Evolutionary conservation across 2,113 vertebrate genomes (phyloP).

Genomic region (Jaculus jaculus): DNA sequence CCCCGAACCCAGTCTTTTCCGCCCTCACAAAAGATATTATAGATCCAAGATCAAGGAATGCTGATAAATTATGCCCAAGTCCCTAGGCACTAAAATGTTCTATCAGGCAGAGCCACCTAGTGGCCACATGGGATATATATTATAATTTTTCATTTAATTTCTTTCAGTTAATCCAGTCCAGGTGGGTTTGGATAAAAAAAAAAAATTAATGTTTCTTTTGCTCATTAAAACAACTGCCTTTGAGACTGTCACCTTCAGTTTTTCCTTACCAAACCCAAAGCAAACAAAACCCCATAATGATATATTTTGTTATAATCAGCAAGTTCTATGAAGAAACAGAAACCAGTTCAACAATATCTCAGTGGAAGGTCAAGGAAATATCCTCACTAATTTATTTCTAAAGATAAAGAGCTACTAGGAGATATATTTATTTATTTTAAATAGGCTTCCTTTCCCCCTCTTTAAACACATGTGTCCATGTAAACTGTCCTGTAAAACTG

Average conservation of each 20-base stretch:
- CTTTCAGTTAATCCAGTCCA: neutral
- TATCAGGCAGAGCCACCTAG: slow-evolving; percentile 76
- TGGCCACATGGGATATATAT: slow-evolving; percentile 44
- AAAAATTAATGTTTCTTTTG: neutral
- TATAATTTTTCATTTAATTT: slow-evolving; percentile 10
- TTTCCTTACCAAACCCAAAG: slow-evolving; percentile 37
- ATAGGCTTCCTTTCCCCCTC: neutral
- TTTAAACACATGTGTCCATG: neutral
- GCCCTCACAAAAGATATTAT: neutral
- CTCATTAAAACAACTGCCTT: neutral
- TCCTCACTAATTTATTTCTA: slow-evolving; percentile 6
- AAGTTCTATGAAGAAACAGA: slow-evolving; percentile 9
- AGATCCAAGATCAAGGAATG: neutral
- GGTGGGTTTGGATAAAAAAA: neutral
- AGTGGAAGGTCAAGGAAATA: neutral
- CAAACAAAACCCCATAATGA: neutral
- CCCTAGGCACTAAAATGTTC: slow-evolving; percentile 20
- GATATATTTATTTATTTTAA: slow-evolving; percentile 13
- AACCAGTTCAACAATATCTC: neutral
- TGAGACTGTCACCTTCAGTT: neutral
- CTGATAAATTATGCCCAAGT: neutral
- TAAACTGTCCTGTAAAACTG: neutral
- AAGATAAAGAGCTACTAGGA: neutral
- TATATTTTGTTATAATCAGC: neutral
- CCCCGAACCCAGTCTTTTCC: neutral